Conservation (phyloP, 2,113 vertebrate genomes). For the Pica pica region DNA sequence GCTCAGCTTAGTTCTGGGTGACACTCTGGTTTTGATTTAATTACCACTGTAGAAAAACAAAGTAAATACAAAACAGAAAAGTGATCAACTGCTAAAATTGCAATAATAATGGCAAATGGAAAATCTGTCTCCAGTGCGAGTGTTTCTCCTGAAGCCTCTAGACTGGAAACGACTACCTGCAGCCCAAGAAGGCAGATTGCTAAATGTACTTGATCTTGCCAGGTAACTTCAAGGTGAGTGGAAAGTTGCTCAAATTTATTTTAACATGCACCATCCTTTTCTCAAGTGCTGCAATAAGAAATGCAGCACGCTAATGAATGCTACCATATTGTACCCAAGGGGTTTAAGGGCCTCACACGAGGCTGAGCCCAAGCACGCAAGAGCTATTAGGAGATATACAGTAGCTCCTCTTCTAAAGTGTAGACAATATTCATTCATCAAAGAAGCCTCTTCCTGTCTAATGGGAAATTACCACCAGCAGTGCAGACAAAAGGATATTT, state of each 20-base stretch:
- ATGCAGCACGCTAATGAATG: not conserved
- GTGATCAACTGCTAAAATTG: not conserved
- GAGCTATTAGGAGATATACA: slow-evolving; percentile 35
- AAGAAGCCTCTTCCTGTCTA: slow-evolving; percentile 39
- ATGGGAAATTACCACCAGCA: slow-evolving; percentile 50
- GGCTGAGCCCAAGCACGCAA: not conserved
- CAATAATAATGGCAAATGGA: not conserved
- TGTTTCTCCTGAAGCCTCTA: not conserved
- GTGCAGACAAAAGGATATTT: slow-evolving; percentile 54
- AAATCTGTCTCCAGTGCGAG: not conserved
- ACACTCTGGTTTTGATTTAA: not conserved
- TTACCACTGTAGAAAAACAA: not conserved
- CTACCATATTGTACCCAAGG: not conserved
- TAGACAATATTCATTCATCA: slow-evolving; percentile 48
- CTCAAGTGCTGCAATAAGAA: not conserved
- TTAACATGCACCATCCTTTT: not conserved
- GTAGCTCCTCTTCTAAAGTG: slow-evolving; percentile 34
- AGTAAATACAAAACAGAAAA: not conserved
- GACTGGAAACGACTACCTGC: not conserved
- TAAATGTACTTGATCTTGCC: not conserved
- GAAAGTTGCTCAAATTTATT: not conserved
- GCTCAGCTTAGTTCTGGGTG: not conserved
- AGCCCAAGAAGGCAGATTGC: not conserved
- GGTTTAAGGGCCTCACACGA: not conserved
- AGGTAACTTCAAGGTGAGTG: slow-evolving; percentile 24